A percentile compares a stretch with the other conserved stretches of the same genome.
These are phyloP conservation scores for Cryptoprocta ferox DNA, from an alignment of 2,797 vertebrate species.

Conservation along the genomic window DNA sequence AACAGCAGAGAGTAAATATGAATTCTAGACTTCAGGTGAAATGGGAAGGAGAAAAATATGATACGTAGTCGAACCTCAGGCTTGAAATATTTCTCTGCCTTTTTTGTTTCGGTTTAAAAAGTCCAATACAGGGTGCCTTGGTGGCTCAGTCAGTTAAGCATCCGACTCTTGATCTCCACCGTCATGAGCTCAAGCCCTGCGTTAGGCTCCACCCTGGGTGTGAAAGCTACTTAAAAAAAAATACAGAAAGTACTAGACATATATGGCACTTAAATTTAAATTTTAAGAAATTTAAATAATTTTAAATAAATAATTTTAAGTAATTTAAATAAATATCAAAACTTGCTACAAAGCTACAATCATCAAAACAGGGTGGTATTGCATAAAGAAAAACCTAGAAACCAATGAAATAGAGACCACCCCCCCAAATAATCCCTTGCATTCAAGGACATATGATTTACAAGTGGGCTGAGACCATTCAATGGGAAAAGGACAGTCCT, in stretches of 20 bases:
- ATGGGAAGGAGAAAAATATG: neutral
- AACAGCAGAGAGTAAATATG: neutral
- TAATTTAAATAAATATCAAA: neutral
- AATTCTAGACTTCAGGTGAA: neutral
- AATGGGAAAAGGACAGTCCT: neutral
- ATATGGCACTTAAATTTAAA: neutral
- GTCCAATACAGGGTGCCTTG: neutral
- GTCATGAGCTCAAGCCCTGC: no score
- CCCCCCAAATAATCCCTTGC: neutral
- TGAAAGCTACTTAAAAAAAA: no score
- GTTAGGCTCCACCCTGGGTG: no score
- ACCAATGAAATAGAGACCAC: neutral
- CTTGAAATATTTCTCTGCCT: neutral
- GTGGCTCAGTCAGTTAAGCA: no score
- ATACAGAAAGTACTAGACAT: neutral
- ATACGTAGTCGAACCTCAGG: neutral
- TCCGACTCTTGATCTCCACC: no score
- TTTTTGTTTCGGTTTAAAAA: conserved; percentile 10
- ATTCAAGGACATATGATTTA: neutral
- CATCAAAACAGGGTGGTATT: neutral
- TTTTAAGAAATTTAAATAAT: neutral
- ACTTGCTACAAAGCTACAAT: neutral
- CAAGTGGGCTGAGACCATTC: neutral
- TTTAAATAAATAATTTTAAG: neutral
- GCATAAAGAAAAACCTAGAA: neutral